Evolutionary conservation across 2,797 vertebrate species (phyloP), one percentile per base, ranked within the genome.

Genomic region (Alcedo atthis): DNA sequence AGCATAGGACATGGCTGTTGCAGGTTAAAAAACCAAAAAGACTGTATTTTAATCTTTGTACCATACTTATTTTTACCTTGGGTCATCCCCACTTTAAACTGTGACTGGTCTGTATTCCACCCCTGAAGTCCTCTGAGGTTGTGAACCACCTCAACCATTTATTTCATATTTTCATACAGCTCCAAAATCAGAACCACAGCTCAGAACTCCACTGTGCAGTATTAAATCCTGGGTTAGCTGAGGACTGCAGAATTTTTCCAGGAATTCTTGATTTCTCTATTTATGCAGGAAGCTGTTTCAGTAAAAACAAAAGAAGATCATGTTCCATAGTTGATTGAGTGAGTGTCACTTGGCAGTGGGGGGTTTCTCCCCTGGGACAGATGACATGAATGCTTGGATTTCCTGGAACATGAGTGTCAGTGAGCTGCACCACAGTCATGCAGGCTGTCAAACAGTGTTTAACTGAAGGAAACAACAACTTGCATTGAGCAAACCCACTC

Each of bases 241-340:
- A 89, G 51, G 46, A 54, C 81, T 81, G 66, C 69, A 59, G 77
- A 26, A 15, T n/a, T n/a, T 88, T 87, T 79, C 77, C n/a, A 33
- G 46, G 45, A 83, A 86, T 85, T 81, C 32, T 85, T 66, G n/a
- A 45, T 89, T 90, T 86, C 68, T 87, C 51, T 24, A 12, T 68
- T 89, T 86, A n/a, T 33, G 35, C 71, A 43, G 81, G 84, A 92
- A 95, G 40, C 37, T 54, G 33, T 90, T 92, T 37, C 19, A 18
- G 53, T 24, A 8, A 14, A 57, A 82, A 40, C 37, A 84, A 64
- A 81, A 14, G 43, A 55, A 61, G 51, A 22, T 76, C 10, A 3
- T 55, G 51, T 87, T 81, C 61, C 16, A 1, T 22, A 32, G 49
- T 37, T 80, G 54, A 32, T 74, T 93, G 49, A 61, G 5, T 5